Evolutionary conservation across 2,888 invertebrate genomes (phyloP).

Genomic region (Epinotia ramella): DNA sequence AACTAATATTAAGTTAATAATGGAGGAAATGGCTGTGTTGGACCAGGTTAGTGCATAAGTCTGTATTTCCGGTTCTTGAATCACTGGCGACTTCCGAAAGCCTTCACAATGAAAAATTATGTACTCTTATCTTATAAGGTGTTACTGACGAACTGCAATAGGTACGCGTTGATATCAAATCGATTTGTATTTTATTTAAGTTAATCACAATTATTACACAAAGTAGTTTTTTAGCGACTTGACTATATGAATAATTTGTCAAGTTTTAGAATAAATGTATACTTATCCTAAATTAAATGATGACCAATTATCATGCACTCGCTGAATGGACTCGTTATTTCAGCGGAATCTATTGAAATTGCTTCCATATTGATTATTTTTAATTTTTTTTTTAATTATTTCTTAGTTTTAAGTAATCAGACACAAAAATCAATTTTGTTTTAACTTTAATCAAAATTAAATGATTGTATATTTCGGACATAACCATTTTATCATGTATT

Average conservation of each 20-base stretch:
- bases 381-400: too few relatives aligned
- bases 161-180: conserved; percentile 37
- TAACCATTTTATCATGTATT: conserved; percentile 76
- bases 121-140: conserved; percentile 25
- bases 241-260: conserved; percentile 36
- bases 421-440: conserved; percentile 75
- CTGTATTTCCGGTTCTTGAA: conserved; percentile 48
- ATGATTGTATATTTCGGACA: conserved; percentile 80
- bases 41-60: conserved; percentile 58
- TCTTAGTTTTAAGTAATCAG: conserved; percentile 70
- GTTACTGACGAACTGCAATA: conserved; percentile 28
- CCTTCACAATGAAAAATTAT: conserved; percentile 26
- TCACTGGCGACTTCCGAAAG: conserved; percentile 27
- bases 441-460: conserved; percentile 75
- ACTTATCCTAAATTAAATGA: conserved; percentile 16
- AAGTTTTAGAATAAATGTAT: conserved; percentile 43
- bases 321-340: conserved; percentile 43
- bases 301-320: conserved; percentile 21
- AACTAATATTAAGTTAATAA: conserved; percentile 52
- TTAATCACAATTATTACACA: conserved; percentile 43
- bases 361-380: conserved; percentile 71
- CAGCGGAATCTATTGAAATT: conserved; percentile 63
- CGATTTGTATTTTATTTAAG: conserved; percentile 29
- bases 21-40: conserved; percentile 65
- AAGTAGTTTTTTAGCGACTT: conserved; percentile 34